Base-by-base conservation (phyloP, 2,113 vertebrate species). In the Scopus umbretta region DNA sequence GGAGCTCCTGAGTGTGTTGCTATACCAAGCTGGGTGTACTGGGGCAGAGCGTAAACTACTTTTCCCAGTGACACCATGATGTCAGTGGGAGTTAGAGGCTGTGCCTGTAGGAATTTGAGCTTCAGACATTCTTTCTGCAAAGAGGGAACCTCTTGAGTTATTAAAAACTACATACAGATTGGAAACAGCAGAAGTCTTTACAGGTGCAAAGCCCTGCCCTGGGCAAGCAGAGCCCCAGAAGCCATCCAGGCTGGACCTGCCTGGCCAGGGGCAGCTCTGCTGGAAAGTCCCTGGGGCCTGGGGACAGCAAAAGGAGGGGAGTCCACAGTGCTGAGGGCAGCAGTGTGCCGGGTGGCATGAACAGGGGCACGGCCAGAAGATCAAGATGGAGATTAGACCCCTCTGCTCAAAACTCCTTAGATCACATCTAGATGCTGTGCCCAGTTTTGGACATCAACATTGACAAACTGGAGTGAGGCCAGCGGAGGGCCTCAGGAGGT, bases 41-140 rank as follows among this genome's bases (percentile, higher is more conserved):
- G 56, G 13, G 8, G 3, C 21, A 38, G 11, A 26, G 3, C 3
- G 9, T 58, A 65, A 63, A 27, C 19, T 17, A 49, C 27, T 88
- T 63, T 45, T 55, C 34, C 47, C 25, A 63, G n/a, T 9, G 15
- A 55, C 0, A 2, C 0, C 0, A 2, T 0, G 9, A 53, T 42
- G 21, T 18, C 26, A 38, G 56, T 11, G 67, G 47, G 32, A 81
- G 16, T 1, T 49, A 50, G 29, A 38, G 11, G 5, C 30, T 53
- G 30, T 75, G 20, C 3, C 59, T 56, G 36, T 15, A 47, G 32
- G 11, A 76, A 45, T 55, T 73, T 43, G 29, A 29, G 13, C 22
- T 83, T 75, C 42, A 73, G 62, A 7, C 29, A 3, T 45, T 81
- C 0, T 0, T 38, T 73, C 45, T 56, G 23, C 27, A 73, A 49